Conservation (phyloP, 2,797 vertebrate species). For the Nyctalus aviator region DNA sequence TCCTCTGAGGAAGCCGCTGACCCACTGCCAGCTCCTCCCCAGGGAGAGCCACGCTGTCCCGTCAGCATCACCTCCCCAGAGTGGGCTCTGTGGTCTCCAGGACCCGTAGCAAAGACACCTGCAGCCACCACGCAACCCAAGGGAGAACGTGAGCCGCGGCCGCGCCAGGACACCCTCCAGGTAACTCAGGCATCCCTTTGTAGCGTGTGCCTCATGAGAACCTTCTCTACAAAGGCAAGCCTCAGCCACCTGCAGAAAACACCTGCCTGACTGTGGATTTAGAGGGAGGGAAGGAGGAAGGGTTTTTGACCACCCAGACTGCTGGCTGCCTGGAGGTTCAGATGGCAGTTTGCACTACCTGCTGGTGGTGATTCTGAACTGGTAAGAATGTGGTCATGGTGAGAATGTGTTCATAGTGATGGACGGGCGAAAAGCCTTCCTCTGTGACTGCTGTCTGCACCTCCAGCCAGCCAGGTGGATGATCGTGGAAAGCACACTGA, state of each 20-base stretch:
- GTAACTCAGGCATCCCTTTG: background rate
- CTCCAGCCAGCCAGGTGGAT: background rate
- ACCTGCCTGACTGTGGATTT: background rate
- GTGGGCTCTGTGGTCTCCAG: background rate
- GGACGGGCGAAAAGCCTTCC: background rate
- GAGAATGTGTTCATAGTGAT: background rate
- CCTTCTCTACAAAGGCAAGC: background rate
- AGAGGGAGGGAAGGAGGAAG: background rate
- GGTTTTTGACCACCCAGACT: background rate
- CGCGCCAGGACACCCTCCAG: background rate
- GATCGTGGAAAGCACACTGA: background rate
- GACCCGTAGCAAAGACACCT: background rate
- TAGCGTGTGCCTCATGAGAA: background rate
- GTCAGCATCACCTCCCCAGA: background rate
- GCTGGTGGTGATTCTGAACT: constrained; percentile 32
- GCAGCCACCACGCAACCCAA: background rate
- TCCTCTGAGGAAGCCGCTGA: background rate
- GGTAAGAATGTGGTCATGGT: background rate
- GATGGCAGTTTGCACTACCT: constrained; percentile 5
- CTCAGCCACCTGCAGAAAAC: constrained; percentile 9
- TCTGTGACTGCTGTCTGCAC: background rate
- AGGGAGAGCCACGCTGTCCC: background rate
- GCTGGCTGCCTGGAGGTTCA: background rate
- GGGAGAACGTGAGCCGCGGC: background rate
- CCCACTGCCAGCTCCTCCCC: background rate